Evolutionary conservation across 1,140 invertebrate species (phyloP).

Genomic region (Drosophila aff.): DNA sequence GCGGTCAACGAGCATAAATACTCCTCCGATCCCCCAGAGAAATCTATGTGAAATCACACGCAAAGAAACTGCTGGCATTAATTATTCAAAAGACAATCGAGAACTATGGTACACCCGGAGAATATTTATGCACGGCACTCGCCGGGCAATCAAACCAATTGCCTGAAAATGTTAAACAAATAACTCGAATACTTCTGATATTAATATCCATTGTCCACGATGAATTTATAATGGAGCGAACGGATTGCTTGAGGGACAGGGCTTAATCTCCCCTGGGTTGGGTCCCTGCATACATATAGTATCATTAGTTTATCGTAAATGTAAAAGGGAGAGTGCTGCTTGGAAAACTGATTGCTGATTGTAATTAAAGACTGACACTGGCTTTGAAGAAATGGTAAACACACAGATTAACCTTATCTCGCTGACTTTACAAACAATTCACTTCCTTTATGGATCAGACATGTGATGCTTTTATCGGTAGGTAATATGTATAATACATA

Average conservation of each 20-base stretch:
- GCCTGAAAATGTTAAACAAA: constrained; percentile 35
- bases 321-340: not conserved
- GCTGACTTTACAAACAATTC: no score
- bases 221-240: constrained; percentile 23
- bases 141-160: constrained; percentile 44
- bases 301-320: constrained; percentile 5
- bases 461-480: not conserved
- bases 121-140: constrained; percentile 25
- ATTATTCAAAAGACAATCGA: constrained; percentile 26
- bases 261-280: constrained; percentile 13
- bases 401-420: constrained; percentile 25
- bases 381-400: constrained; percentile 6
- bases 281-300: not conserved
- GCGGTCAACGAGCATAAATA: constrained; percentile 47
- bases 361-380: constrained; percentile 1
- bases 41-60: constrained; percentile 7
- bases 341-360: constrained; percentile 2
- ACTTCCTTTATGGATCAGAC: constrained; percentile 7
- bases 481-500: constrained; percentile 21
- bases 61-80: constrained; percentile 3
- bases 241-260: constrained; percentile 14
- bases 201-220: constrained; percentile 4
- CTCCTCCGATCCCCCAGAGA: constrained; percentile 24
- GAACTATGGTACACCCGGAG: not conserved
- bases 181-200: constrained; percentile 20